phyloP scores from a whole-genome alignment of 2,113 vertebrate species.

The Bucco capensis region DNA sequence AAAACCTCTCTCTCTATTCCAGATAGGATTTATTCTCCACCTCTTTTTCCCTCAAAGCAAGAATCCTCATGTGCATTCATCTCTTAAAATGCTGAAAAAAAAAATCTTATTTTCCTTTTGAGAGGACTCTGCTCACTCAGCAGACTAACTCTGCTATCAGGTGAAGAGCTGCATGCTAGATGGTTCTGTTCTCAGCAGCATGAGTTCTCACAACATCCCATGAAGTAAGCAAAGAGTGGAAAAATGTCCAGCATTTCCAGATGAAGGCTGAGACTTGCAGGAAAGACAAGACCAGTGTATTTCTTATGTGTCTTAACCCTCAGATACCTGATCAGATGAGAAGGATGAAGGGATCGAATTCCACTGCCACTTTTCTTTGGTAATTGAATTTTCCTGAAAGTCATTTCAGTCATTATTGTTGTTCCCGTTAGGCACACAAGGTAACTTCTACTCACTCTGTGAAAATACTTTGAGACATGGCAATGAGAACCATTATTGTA shows the following conservation, averaged over 20 bases:
- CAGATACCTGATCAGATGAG: not conserved
- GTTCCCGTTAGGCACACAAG: not conserved
- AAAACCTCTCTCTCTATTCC: not conserved
- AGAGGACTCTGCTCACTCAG: not conserved
- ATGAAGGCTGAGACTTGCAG: not conserved
- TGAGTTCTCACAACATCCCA: not conserved
- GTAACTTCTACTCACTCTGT: not conserved
- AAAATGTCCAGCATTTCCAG: not conserved
- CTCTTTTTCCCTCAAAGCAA: not conserved
- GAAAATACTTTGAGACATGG: not conserved
- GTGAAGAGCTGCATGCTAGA: not conserved
- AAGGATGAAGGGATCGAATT: not conserved
- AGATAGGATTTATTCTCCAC: not conserved
- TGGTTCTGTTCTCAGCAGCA: not conserved
- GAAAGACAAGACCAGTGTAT: not conserved
- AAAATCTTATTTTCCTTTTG: not conserved
- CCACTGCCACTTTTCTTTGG: not conserved
- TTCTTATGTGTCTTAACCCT: not conserved
- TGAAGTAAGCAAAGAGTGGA: not conserved
- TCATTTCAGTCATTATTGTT: not conserved
- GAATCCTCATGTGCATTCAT: not conserved
- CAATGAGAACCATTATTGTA: not conserved
- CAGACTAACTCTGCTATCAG: not conserved
- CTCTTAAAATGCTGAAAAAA: not conserved
- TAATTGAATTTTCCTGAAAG: not conserved